Base-by-base conservation (phyloP, 2,797 vertebrate species). In the Myiotriccus ornatus region DNA sequence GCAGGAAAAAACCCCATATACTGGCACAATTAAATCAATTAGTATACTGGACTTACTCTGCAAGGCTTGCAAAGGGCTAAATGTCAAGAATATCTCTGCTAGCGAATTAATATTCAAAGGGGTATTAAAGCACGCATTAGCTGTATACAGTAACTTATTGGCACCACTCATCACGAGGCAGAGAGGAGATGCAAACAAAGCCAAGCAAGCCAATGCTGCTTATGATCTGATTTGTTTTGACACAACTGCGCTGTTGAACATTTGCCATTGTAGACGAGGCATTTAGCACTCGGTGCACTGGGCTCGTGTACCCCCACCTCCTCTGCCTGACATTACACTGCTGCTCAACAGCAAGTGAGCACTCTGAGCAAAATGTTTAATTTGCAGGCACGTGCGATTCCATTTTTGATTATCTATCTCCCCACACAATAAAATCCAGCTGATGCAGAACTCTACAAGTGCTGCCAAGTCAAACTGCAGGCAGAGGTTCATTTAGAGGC, bases 341-440 rank as follows among this genome's bases (percentile, higher is more conserved):
- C 69, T 79, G 74, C 39, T 94, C 81, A 62, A 27, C 10, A 10
- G 73, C 59, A 11, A 89, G 80, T 1, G 0, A 85, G 88, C 44
- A 30, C 52, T 37, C 67, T 1, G 34, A 92, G 83, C 79, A 87
- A 94, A 94, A 81, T 53, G 89, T 92, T 96, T 95, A 86, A 95
- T 93, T 94, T 92, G 89, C 69, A 84, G 83, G 74, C 94, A 95
- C 37, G 12, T 87, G 69, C 0, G 5, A 89, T 75, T 89, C 81
- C 86, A 87, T 90, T 93, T 67, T 90, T 94, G 86, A 94, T 96
- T 94, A 94, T 67, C 91, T 27, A 84, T 75, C 74, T 93, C 96
- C 94, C 95, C 92, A 95, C 89, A 91, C 94, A 96, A 95, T 96
- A 95, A 95, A 93, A 89, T 37, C 93, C 93, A 96, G 93, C 90